Evolutionary conservation across 2,888 invertebrate genomes (phyloP).

Genomic region (Pachydiplax longipennis): DNA sequence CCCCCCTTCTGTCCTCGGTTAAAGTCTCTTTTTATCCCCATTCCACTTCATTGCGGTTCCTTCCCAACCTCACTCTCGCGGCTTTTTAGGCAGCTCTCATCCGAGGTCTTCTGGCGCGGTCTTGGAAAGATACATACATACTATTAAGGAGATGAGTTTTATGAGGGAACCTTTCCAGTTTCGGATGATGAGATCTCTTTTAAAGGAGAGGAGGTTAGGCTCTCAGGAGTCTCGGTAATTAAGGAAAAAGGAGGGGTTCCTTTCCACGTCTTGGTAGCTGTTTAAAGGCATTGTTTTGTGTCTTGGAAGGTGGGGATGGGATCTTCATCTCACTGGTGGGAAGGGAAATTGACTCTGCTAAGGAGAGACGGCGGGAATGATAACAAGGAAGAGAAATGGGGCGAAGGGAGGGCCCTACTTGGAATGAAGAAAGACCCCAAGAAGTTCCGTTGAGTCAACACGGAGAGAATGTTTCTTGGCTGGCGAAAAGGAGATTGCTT

Average conservation of each 20-base stretch:
- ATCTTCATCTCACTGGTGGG: not conserved
- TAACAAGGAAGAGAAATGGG: constrained; percentile 15
- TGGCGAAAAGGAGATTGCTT: constrained; percentile 7
- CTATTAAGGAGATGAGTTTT: not conserved
- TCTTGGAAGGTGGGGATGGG: not conserved
- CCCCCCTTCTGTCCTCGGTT: too few relatives aligned
- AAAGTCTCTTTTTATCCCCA: not conserved
- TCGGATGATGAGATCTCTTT: not conserved
- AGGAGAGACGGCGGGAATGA: constrained; percentile 38
- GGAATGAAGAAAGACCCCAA: constrained; percentile 36
- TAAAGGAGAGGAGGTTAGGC: constrained; percentile 14
- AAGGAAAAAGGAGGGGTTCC: not conserved
- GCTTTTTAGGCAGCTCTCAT: not conserved
- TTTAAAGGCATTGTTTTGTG: constrained; percentile 34
- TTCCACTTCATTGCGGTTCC: too few relatives aligned
- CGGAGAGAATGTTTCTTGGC: constrained; percentile 30
- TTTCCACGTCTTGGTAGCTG: constrained; percentile 23
- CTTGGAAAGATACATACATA: not conserved
- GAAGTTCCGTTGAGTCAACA: constrained; percentile 43
- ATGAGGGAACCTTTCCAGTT: not conserved
- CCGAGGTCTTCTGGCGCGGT: not conserved
- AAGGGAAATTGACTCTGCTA: constrained; percentile 17
- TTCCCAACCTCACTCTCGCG: not conserved
- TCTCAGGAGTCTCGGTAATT: constrained; percentile 11
- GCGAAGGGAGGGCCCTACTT: not conserved